Percentiles rank a stretch among this genome's conserved stretches.
These are phyloP conservation scores for Emydura subglobosa DNA, from an alignment of 2,113 vertebrate genomes.

Conservation along the genomic window DNA sequence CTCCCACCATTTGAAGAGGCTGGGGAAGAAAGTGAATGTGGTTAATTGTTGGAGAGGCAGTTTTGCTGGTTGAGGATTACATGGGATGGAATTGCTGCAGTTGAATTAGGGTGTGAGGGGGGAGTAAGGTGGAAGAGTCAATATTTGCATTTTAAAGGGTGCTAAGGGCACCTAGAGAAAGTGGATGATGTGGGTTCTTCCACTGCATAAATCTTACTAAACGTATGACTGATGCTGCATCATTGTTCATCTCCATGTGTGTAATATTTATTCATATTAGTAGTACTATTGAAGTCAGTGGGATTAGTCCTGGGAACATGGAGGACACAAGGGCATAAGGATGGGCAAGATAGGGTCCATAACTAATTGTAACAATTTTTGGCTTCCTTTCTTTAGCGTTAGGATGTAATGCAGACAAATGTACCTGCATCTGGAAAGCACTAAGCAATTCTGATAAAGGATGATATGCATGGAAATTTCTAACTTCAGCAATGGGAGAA, in stretches of 20 bases:
- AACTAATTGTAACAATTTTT: conserved; percentile 75
- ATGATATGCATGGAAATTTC: conserved; percentile 68
- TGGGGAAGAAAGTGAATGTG: neutral
- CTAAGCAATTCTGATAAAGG: conserved; percentile 78
- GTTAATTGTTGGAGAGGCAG: conserved; percentile 2
- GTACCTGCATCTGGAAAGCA: conserved; percentile 76
- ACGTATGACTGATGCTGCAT: neutral
- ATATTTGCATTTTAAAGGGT: conserved; percentile 61
- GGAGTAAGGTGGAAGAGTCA: neutral
- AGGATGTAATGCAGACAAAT: conserved; percentile 66
- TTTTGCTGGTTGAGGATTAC: conserved; percentile 29
- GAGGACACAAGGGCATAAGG: neutral
- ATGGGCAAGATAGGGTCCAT: conserved; percentile 48
- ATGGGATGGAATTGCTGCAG: conserved; percentile 27
- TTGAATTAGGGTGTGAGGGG: conserved; percentile 24
- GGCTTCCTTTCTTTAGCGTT: conserved; percentile 66
- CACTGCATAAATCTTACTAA: conserved; percentile 76
- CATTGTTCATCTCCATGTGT: neutral
- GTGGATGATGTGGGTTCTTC: neutral
- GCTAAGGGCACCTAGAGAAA: conserved; percentile 39
- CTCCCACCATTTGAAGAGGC: neutral
- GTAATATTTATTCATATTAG: conserved; percentile 8
- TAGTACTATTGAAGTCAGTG: neutral
- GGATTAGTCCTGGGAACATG: conserved; percentile 38
- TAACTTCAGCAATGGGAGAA: conserved; percentile 52